These are phyloP conservation scores for Eupithecia subumbrata DNA, from an alignment of 2,888 invertebrate species.

Conservation along the genomic window DNA sequence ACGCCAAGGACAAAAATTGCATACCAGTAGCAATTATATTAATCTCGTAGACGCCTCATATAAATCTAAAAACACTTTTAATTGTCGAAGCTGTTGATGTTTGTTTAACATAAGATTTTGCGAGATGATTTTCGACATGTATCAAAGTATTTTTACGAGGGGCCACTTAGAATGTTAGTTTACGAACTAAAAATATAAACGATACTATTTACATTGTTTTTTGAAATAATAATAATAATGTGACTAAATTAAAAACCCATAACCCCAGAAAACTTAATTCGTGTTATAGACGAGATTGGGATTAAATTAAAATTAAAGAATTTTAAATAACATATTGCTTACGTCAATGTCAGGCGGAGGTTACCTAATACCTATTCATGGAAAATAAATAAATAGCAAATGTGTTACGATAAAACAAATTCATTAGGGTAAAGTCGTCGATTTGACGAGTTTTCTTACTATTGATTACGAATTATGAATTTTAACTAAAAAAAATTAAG, in stretches of 20 bases:
- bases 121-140: background rate
- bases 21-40: background rate
- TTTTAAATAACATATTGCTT: slow-evolving; percentile 55
- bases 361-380: slow-evolving; percentile 34
- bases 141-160: slow-evolving; percentile 3
- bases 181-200: slow-evolving; percentile 33
- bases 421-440: background rate
- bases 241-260: slow-evolving; percentile 47
- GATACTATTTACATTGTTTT: slow-evolving; percentile 44
- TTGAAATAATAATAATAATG: slow-evolving; percentile 21
- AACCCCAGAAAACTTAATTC: slow-evolving; percentile 46
- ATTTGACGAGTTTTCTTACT: background rate
- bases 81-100: background rate
- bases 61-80: background rate
- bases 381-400: slow-evolving; percentile 23
- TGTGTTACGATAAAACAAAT: background rate
- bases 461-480: background rate
- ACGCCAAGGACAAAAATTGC: background rate
- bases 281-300: slow-evolving; percentile 19
- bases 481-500: background rate
- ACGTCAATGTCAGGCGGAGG: slow-evolving; percentile 70
- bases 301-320: slow-evolving; percentile 44
- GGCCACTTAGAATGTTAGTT: slow-evolving; percentile 20
- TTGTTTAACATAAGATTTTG: background rate
- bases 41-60: background rate